Conservation (phyloP, 2,888 invertebrate genomes). For the Dorcus hopei region DNA sequence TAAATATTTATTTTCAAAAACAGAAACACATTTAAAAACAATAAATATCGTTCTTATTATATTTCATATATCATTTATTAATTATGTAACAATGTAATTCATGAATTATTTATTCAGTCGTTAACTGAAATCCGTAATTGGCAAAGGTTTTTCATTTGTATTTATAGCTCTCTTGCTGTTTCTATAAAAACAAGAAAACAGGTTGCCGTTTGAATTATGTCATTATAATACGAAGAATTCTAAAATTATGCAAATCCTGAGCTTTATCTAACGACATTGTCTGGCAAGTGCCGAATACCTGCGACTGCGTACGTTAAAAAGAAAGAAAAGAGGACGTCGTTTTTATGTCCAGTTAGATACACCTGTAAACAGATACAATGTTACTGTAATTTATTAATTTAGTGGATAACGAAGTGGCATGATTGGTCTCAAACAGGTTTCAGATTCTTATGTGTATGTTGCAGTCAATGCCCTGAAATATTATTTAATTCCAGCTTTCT, state of each 20-base stretch:
- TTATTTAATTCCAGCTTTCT: slow-evolving; percentile 44
- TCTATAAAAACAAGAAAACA: neutral
- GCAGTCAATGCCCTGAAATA: slow-evolving; percentile 44
- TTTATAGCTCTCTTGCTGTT: neutral
- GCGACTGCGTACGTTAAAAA: neutral
- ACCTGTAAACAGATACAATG: slow-evolving; percentile 31
- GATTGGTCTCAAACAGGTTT: slow-evolving; percentile 42
- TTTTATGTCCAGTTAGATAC: slow-evolving; percentile 4
- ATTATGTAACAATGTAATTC: too few relatives aligned
- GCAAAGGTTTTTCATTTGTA: neutral
- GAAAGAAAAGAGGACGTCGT: neutral
- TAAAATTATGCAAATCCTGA: neutral
- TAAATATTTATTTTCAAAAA: too few relatives aligned
- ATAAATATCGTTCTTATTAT: too few relatives aligned
- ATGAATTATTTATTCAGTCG: neutral
- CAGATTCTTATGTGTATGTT: slow-evolving; percentile 31
- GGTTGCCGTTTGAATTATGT: neutral
- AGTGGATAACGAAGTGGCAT: slow-evolving; percentile 41
- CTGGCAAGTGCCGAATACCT: neutral
- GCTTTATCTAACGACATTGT: neutral
- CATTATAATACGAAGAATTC: neutral
- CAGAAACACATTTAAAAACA: too few relatives aligned
- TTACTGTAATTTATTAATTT: slow-evolving; percentile 43
- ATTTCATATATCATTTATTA: too few relatives aligned
- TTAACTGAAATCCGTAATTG: neutral